These are phyloP conservation scores for Malurus melanocephalus DNA, from an alignment of 2,113 vertebrate species.

Conservation along the genomic window DNA sequence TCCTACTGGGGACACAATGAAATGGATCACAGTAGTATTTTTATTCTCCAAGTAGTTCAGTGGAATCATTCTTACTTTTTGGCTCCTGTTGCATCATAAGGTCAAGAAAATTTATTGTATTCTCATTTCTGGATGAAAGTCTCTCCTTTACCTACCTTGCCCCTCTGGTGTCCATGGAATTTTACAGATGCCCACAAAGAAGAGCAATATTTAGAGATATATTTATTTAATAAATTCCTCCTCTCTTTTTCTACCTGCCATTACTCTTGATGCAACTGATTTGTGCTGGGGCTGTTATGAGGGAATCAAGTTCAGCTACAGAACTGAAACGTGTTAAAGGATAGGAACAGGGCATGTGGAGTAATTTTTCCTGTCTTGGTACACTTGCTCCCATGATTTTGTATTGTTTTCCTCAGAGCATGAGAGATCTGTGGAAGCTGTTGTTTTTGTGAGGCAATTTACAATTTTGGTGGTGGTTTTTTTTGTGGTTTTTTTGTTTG, in stretches of 20 bases:
- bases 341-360: accelerated
- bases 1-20: background rate
- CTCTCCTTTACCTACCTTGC: background rate
- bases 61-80: background rate
- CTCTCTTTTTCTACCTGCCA: background rate
- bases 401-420: background rate
- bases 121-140: background rate
- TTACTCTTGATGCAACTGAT: background rate
- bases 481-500: too few species aligned
- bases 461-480: too few species aligned
- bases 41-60: background rate
- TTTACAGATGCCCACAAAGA: background rate
- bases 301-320: background rate
- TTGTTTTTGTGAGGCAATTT: background rate
- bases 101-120: background rate
- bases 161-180: background rate
- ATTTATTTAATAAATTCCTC: background rate
- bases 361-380: background rate
- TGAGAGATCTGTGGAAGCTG: background rate
- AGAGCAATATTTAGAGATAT: background rate
- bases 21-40: background rate
- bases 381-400: background rate
- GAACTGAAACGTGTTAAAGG: background rate
- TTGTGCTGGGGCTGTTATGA: background rate
- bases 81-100: background rate